Percentiles rank a stretch among this genome's conserved stretches.
These are phyloP conservation scores for Nylanderia fulva DNA, from an alignment of 1,140 invertebrate genomes.

Conservation along the genomic window DNA sequence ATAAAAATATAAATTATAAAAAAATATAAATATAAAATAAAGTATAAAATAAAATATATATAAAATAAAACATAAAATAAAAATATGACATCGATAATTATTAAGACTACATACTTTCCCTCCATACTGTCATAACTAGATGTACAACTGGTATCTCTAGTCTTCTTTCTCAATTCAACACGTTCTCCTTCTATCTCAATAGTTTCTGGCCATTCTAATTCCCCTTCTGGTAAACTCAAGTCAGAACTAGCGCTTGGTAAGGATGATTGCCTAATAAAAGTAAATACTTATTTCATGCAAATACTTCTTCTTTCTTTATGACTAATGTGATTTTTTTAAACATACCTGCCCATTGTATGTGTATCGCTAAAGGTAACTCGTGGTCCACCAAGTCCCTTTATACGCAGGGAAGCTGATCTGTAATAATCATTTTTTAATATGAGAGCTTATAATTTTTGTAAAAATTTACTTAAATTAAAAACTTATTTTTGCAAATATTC, in stretches of 20 bases:
- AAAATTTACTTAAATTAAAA: no score
- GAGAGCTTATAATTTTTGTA: no score
- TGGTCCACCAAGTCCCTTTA: conserved; percentile 86
- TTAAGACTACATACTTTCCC: conserved; percentile 79
- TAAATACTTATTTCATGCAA: neutral
- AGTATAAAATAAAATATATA: no score
- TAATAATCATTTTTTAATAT: neutral
- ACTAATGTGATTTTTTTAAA: conserved; percentile 30
- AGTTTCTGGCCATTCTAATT: conserved; percentile 87
- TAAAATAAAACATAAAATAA: no score
- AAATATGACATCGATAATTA: no score
- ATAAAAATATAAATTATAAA: no score
- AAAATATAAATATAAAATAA: no score
- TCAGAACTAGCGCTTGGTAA: conserved; percentile 90
- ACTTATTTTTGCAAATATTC: no score
- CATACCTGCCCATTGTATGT: conserved; percentile 86
- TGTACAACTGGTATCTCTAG: conserved; percentile 80
- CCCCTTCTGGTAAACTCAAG: conserved; percentile 88
- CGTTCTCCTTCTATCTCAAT: conserved; percentile 89
- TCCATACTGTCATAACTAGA: conserved; percentile 85
- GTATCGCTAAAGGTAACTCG: conserved; percentile 89
- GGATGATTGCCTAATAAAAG: conserved; percentile 87
- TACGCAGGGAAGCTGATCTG: conserved; percentile 91
- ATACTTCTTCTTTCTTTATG: neutral
- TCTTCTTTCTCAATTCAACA: conserved; percentile 88